phyloP scores from a whole-genome alignment of 2,888 invertebrate genomes.

The Sympetrum striolatum region DNA sequence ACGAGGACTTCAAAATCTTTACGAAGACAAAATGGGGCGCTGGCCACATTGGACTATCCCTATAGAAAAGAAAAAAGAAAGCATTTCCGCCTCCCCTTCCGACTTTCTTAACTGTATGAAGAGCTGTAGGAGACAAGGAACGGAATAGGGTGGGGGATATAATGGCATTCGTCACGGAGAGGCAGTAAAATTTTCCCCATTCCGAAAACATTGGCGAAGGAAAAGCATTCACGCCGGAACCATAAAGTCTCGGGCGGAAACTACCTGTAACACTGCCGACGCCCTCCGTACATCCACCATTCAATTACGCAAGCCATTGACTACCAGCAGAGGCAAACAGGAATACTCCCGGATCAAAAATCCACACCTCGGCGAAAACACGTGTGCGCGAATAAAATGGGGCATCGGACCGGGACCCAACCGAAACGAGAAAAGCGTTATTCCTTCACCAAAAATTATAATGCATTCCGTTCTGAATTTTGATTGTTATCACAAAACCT shows the following conservation, averaged over 20 bases:
- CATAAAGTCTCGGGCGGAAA: slow-evolving; percentile 18
- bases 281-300: not conserved
- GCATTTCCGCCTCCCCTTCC: not conserved
- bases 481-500: too few relatives aligned
- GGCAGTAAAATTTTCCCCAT: slow-evolving; percentile 36
- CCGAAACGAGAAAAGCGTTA: too few relatives aligned
- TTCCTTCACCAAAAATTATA: too few relatives aligned
- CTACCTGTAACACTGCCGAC: slow-evolving; percentile 28
- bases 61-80: not conserved
- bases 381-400: not conserved
- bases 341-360: not conserved
- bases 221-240: slow-evolving; percentile 44
- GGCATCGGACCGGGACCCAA: not conserved
- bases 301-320: slow-evolving; percentile 20
- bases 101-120: not conserved
- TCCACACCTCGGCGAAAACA: not conserved
- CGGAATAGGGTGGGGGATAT: not conserved
- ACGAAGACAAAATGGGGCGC: not conserved
- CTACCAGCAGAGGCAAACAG: not conserved
- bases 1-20: not conserved
- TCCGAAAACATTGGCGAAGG: slow-evolving; percentile 35
- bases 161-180: slow-evolving; percentile 31
- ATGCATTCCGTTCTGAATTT: too few relatives aligned
- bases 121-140: not conserved
- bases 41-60: not conserved